phyloP scores from a whole-genome alignment of 2,888 invertebrate genomes.

The Strigamia maritima region DNA sequence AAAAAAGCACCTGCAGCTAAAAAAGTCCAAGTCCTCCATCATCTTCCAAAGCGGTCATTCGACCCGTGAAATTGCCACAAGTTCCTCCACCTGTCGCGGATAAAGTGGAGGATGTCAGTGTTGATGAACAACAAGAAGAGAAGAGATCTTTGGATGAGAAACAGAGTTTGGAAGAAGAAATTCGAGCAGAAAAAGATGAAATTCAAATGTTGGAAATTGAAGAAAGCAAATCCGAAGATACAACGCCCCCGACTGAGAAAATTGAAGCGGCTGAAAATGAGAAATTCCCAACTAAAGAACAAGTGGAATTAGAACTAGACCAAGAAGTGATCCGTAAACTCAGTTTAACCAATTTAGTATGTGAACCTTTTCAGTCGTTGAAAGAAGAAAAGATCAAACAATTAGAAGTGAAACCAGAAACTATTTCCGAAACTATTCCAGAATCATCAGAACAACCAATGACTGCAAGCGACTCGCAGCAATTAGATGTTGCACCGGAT shows the following conservation, averaged over 20 bases:
- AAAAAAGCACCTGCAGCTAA: conserved; percentile 10
- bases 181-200: conserved; percentile 43
- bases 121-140: conserved; percentile 39
- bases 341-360: neutral
- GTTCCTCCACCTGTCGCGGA: neutral
- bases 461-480: neutral
- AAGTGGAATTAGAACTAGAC: conserved; percentile 37
- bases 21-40: conserved; percentile 39
- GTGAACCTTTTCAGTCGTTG: neutral
- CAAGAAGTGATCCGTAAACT: conserved; percentile 36
- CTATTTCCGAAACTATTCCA: too few species aligned
- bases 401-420: neutral
- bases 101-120: conserved; percentile 21
- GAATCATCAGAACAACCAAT: too few species aligned
- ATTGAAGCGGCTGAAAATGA: conserved; percentile 37
- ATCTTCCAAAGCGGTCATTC: conserved; percentile 39
- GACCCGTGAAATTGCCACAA: conserved; percentile 34
- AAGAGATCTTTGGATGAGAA: conserved; percentile 42
- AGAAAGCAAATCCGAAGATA: conserved; percentile 47
- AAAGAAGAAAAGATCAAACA: conserved; percentile 38
- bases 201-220: conserved; percentile 41
- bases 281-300: conserved; percentile 40
- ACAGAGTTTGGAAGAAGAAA: conserved; percentile 42
- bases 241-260: neutral
- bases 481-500: conserved; percentile 7